Conservation (phyloP, 2,113 vertebrate species). For the Phocoena phocoena region DNA sequence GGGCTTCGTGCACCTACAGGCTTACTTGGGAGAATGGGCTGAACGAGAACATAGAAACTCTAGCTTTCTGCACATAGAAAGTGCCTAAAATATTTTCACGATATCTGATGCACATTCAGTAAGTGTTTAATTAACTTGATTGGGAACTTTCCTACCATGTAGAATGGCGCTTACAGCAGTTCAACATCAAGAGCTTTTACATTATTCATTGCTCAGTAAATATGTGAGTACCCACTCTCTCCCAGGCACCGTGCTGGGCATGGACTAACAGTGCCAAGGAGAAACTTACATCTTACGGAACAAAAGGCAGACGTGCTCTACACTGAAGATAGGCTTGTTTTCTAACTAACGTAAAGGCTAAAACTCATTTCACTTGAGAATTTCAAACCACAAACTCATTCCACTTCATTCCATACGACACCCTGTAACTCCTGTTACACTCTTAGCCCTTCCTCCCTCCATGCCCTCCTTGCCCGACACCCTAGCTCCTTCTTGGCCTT, state of each 20-base stretch:
- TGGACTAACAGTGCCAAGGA: too few relatives aligned
- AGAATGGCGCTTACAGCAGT: neutral
- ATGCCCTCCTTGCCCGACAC: neutral
- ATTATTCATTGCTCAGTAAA: neutral
- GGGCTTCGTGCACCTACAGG: accelerated
- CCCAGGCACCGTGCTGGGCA: neutral
- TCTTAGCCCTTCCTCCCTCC: neutral
- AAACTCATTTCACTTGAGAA: neutral
- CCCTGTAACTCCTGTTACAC: neutral
- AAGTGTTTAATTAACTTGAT: neutral
- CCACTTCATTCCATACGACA: accelerated
- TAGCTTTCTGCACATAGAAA: neutral
- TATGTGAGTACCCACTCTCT: neutral
- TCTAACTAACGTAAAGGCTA: neutral
- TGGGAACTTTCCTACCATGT: neutral
- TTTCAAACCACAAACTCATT: neutral
- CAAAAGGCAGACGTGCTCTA: neutral
- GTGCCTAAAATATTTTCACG: neutral
- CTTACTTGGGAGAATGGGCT: neutral
- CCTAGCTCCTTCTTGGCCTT: neutral
- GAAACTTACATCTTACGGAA: neutral
- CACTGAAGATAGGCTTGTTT: neutral
- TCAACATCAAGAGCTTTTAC: neutral
- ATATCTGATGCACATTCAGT: neutral
- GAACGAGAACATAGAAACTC: neutral